Base-by-base conservation (phyloP, 2,888 invertebrate species). In the Eilema sororculum region DNA sequence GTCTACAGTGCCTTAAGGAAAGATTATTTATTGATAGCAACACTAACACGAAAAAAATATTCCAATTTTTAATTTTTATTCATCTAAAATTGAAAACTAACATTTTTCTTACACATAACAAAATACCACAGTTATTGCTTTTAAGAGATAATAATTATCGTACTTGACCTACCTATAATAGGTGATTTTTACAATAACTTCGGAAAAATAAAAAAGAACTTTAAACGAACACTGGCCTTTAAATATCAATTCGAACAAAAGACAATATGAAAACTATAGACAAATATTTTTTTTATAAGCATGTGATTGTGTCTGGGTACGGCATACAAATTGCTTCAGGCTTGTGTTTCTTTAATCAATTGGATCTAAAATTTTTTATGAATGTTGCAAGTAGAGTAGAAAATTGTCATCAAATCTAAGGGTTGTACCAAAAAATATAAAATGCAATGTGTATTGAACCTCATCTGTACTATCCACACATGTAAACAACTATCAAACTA, bases 291-390 rank as follows among this genome's bases (percentile, higher is more conserved):
- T 60, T 30, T 5, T 61, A 33, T 41, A 59, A 28, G 22, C 67
- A 52, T 8, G 5, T 59, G 52, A 52, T 52, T 52, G 52, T 46
- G 5, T 46, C 20, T 46, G 46, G 46, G 0, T 46, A 46, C 46
- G 5, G 52, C n/a, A 52, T 52, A 9, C n/a, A 20, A 52, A 52
- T 52, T 9, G 52, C n/a, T 52, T n/a, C 52, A 46, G 5, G 33
- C 33, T 37, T 10, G 10, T 41, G 3, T 58, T n/a, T 33, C 30
- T 57, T 10, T 41, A 41, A 37, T 22, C n/a, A 41, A 74, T 74
- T 74, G 80, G 75, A 79, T 71, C 77, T 69, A 67, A 13, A 68
- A 41, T 63, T 74, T 74, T 57, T 41, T 70, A 71, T 64, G 67
- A 63, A 68, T 57, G 63, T 71, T 56, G 57, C 52, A 74, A 71